These are phyloP conservation scores for Arenaria interpres DNA, from an alignment of 2,113 vertebrate species.

Conservation along the genomic window DNA sequence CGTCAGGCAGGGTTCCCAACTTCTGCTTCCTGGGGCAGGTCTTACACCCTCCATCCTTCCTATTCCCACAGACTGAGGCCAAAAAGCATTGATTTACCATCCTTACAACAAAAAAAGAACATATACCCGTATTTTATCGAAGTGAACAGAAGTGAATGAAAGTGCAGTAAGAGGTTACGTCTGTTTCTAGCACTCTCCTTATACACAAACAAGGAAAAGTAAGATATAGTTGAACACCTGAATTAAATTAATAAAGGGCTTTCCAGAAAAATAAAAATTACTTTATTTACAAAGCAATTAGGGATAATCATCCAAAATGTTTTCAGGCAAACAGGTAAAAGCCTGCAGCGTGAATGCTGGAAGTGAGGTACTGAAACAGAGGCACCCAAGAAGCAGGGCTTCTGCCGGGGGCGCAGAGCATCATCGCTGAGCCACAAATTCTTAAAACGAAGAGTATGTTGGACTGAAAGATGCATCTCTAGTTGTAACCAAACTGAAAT, in stretches of 20 bases:
- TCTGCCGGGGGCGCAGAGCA: not conserved
- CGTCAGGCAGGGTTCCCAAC: not conserved
- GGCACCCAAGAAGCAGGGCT: not conserved
- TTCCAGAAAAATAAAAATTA: not conserved
- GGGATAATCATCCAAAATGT: not conserved
- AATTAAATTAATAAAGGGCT: not conserved
- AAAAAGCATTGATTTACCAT: not conserved
- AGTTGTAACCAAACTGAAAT: not conserved
- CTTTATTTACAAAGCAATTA: not conserved
- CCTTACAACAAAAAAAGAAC: not conserved
- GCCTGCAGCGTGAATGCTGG: not conserved
- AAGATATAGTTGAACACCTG: not conserved
- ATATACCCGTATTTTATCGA: not conserved
- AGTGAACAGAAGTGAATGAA: not conserved
- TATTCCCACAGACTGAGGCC: not conserved
- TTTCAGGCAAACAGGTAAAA: not conserved
- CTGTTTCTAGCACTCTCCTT: not conserved
- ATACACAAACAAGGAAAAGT: not conserved
- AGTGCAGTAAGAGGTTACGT: not conserved
- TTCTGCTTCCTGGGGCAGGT: not conserved
- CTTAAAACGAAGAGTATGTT: not conserved
- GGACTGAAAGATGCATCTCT: not conserved
- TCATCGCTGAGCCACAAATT: not conserved
- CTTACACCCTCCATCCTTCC: not conserved
- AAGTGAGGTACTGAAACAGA: not conserved